Percentiles rank a stretch among this genome's conserved stretches.
Evolutionary conservation across 2,113 vertebrate genomes (phyloP).

Genomic region (Petaurus breviceps): DNA sequence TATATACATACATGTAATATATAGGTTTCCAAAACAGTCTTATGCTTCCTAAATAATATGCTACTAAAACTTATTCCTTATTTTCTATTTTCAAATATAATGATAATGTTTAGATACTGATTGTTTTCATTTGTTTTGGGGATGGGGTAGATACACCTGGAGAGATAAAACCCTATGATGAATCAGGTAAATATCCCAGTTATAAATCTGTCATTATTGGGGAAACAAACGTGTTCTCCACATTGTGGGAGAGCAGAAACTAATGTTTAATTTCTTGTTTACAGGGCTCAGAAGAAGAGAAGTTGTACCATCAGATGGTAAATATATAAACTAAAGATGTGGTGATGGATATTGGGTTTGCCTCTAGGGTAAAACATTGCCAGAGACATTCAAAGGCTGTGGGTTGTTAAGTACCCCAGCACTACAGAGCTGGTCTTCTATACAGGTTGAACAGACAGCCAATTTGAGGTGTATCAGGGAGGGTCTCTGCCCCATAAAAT

Average conservation of each 20-base stretch:
- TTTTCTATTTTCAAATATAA: not conserved
- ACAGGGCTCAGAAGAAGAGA: slow-evolving; percentile 69
- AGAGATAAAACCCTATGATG: slow-evolving; percentile 51
- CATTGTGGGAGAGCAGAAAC: not conserved
- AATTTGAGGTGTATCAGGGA: not conserved
- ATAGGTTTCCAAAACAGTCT: not conserved
- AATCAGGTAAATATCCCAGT: slow-evolving; percentile 61
- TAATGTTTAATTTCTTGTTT: slow-evolving; percentile 57
- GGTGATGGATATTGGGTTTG: not conserved
- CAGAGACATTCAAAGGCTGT: not conserved
- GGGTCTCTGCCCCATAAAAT: not conserved
- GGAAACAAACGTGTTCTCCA: not conserved
- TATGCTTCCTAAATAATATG: not conserved
- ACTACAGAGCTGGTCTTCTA: not conserved
- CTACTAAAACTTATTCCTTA: not conserved
- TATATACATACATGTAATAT: no score
- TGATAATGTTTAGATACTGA: not conserved
- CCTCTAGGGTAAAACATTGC: not conserved
- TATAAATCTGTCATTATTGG: not conserved
- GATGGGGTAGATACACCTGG: slow-evolving; percentile 37
- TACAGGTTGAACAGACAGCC: not conserved
- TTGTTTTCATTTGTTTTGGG: slow-evolving; percentile 23
- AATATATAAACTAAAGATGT: not conserved
- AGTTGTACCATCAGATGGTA: slow-evolving; percentile 55
- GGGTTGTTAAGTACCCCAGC: not conserved